Evolutionary conservation across 2,113 vertebrate species (phyloP).

Genomic region (Merops nubicus): DNA sequence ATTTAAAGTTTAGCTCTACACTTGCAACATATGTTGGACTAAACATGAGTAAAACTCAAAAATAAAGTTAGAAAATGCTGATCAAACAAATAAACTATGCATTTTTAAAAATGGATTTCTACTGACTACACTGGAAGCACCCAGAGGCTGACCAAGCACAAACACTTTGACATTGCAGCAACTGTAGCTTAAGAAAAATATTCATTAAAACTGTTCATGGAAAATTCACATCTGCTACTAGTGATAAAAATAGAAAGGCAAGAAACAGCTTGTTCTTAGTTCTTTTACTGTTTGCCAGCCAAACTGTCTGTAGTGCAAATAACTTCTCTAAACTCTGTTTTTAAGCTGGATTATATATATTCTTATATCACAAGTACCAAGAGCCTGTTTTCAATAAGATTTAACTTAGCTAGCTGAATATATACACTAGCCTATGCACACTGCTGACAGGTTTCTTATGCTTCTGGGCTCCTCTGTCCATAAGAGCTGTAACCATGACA

Average conservation of each 20-base stretch:
- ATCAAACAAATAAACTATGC: not conserved
- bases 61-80: not conserved
- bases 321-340: not conserved
- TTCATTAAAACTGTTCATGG: not conserved
- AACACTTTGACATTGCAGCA: not conserved
- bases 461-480: not conserved
- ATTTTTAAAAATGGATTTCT: not conserved
- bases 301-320: not conserved
- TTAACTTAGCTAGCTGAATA: not conserved
- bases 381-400: not conserved
- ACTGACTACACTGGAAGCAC: not conserved
- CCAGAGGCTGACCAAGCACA: not conserved
- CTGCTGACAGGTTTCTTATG: not conserved
- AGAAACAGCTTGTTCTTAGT: not conserved
- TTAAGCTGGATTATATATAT: not conserved
- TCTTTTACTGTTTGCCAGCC: not conserved
- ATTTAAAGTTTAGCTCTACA: not conserved
- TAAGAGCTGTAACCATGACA: not conserved
- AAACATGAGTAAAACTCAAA: not conserved
- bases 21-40: not conserved
- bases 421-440: not conserved
- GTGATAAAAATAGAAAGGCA: not conserved
- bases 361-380: not conserved
- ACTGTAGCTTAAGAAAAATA: not conserved
- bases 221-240: conserved; percentile 29